phyloP scores from a whole-genome alignment of 2,113 vertebrate species.

The Xiphias gladius region DNA sequence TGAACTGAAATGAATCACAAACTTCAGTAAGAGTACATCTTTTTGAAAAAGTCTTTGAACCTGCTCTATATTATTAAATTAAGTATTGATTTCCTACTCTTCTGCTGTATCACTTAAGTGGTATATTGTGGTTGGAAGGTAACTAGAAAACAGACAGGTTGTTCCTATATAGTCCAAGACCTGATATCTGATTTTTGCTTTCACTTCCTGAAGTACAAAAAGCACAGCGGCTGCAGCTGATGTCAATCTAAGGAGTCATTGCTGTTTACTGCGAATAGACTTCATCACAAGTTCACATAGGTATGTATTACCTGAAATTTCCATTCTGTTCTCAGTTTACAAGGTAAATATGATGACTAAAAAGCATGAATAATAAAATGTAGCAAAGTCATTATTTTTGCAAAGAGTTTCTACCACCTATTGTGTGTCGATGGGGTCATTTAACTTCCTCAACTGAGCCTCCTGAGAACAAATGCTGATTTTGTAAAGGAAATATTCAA shows the following conservation, averaged over 20 bases:
- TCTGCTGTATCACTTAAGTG: slow-evolving; percentile 3
- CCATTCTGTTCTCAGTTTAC: neutral
- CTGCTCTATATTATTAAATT: neutral
- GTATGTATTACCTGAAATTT: neutral
- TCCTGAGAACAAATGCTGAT: slow-evolving; percentile 20
- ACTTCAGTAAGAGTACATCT: neutral
- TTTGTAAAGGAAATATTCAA: slow-evolving; percentile 20
- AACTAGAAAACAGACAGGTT: slow-evolving; percentile 46
- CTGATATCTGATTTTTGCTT: slow-evolving; percentile 49
- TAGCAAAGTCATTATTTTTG: neutral
- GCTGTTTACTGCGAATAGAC: neutral
- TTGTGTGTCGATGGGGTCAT: neutral
- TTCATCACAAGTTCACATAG: neutral
- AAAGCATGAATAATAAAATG: neutral
- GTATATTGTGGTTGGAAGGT: neutral
- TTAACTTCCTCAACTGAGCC: neutral
- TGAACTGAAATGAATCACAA: neutral
- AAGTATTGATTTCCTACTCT: neutral
- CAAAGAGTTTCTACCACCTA: neutral
- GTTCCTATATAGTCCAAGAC: slow-evolving; percentile 25
- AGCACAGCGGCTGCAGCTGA: slow-evolving; percentile 16
- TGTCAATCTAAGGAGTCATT: slow-evolving; percentile 4
- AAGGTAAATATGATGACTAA: neutral
- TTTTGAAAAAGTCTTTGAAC: neutral
- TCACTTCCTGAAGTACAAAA: slow-evolving; percentile 63